Base-by-base conservation (phyloP, 2,888 invertebrate genomes). In the Epinotia ramella region DNA sequence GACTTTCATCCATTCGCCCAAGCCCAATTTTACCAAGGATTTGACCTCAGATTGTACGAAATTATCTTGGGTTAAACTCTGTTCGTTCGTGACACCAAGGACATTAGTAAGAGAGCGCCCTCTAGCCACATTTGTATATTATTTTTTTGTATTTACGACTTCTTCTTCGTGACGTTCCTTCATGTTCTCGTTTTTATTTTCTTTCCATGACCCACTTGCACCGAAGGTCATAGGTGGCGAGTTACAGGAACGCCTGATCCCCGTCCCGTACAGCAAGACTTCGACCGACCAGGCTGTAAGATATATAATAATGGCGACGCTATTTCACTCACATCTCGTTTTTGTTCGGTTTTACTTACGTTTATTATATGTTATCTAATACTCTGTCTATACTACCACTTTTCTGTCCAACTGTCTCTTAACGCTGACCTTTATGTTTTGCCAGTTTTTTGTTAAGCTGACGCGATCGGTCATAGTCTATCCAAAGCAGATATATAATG, bases 221-320 rank as follows among this genome's bases (percentile, higher is more conserved):
- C 97, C 98, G 97, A 98, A 99, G 99, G 99, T 99, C 97, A 99
- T 99, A 98, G 99, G 99, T 97, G 99, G 99, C 96, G 98, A 99
- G 96, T 98, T 98, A 96, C 98, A 99, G 97, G 99, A 99, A 96
- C 98, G 99, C 96, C 98, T 99, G 97, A 99, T 99, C 95, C 98
- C 99, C 96, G 99, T 99, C 96, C 99, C 99, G 95, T 99, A 99
- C 97, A 99, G 99, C 98, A 99, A 99, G 98, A 98, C 98, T 96
- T 98, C 98, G 95, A 99, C 99, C 96, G 99, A 99, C 97, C 99
- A 99, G 98, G 99, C 99, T 98, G 99, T 99, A 99, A 99, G 99
- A 97, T 87, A 87, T 88, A 82, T 83, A 80, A 85, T 84, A 87
- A 80, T 84, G 87, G 82, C 86, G 86, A 85, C 86, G 90, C 87